These are phyloP conservation scores for Patella ulyssiponensis DNA, from an alignment of 2,888 invertebrate species.

Conservation along the genomic window DNA sequence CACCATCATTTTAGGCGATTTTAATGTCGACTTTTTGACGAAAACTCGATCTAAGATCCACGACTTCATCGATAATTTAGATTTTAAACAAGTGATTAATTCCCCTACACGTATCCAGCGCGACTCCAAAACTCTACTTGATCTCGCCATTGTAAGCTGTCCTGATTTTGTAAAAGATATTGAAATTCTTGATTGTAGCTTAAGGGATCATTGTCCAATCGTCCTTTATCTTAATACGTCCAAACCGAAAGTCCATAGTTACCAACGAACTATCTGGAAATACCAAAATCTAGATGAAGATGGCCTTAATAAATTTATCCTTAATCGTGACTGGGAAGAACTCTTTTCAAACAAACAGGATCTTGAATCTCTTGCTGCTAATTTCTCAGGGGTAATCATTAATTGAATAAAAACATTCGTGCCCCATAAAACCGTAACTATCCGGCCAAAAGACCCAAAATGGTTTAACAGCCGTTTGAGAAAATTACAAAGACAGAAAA, in stretches of 20 bases:
- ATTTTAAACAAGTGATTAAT: neutral
- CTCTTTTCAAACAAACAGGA: too few relatives aligned
- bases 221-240: neutral
- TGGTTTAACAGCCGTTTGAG: too few relatives aligned
- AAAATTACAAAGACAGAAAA: too few relatives aligned
- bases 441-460: too few relatives aligned
- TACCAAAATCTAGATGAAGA: neutral
- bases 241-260: neutral
- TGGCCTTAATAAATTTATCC: neutral
- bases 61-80: neutral
- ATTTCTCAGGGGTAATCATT: too few relatives aligned
- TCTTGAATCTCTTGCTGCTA: too few relatives aligned
- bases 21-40: neutral
- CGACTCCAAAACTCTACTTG: neutral
- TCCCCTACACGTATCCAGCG: neutral
- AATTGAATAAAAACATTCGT: neutral
- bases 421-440: slow-evolving; percentile 7
- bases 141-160: neutral
- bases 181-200: slow-evolving; percentile 1
- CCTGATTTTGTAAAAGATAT: neutral
- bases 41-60: neutral
- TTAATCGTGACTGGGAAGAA: neutral
- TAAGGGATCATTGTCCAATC: neutral
- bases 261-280: neutral
- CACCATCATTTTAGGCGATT: neutral